A percentile compares a stretch with the other conserved stretches of the same genome.
Conservation (phyloP, 1,140 invertebrate species). For the Drosophila persimilis region DNA sequence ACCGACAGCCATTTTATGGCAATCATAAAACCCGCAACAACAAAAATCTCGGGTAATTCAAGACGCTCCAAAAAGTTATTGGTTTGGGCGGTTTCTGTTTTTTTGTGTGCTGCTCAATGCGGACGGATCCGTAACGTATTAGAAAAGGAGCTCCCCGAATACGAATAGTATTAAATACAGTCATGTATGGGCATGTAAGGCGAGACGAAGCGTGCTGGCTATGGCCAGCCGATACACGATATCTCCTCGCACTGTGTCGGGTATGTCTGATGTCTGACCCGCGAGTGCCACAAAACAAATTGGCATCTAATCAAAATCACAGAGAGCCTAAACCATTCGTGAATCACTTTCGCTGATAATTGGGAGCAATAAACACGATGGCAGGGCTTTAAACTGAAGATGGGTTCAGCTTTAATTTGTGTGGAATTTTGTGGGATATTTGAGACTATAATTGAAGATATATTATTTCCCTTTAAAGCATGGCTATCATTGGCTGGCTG, state of each 20-base stretch:
- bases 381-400: not conserved
- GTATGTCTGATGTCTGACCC: constrained; percentile 35
- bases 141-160: constrained; percentile 35
- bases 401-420: too few species aligned
- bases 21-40: constrained; percentile 28
- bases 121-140: constrained; percentile 37
- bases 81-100: constrained; percentile 16
- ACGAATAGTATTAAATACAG: constrained; percentile 9
- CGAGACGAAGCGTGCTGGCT: constrained; percentile 44
- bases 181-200: constrained; percentile 19
- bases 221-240: constrained; percentile 35
- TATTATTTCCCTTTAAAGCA: too few species aligned
- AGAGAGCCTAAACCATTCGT: not conserved
- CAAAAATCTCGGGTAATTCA: constrained; percentile 48
- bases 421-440: too few species aligned
- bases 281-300: constrained; percentile 45
- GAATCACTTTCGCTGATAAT: constrained; percentile 28
- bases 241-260: not conserved
- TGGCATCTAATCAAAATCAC: constrained; percentile 47
- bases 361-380: constrained; percentile 8
- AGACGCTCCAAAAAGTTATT: constrained; percentile 28
- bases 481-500: too few species aligned
- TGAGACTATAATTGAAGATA: too few species aligned
- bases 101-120: not conserved
- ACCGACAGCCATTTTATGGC: constrained; percentile 55